Evolutionary conservation across 2,797 vertebrate species (phyloP), one percentile per base, ranked within the genome.

Genomic region (Acrossocheilus wenchowensis): DNA sequence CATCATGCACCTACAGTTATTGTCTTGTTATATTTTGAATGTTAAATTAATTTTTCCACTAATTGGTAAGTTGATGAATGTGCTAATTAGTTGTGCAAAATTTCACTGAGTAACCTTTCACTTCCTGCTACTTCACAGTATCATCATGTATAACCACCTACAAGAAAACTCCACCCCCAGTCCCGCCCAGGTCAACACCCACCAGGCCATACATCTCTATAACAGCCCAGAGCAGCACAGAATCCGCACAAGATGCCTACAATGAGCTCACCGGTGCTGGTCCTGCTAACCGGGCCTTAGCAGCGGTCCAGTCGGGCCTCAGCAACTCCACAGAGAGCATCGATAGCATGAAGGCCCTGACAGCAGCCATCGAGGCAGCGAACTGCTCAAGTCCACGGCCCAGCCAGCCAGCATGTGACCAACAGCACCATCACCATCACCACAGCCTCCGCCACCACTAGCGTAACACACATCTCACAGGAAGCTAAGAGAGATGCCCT

Each of bases 121-220:
- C 62, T 62, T 66, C 54, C 30, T 77, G 5, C 15, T 15, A 19
- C 64, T 84, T 83, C 89, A 68, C 91, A 99, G 98, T 99, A 92
- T 99, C 98, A 90, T 99, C 98, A 92, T 99, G 98, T 92, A 99
- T 99, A 91, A 99, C 98, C 83, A 99, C 98, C 88, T 99, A 99
- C 92, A 99, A 99, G 96, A 99, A 99, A 95, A 98, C 97, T 2
- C 98, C 98, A 0, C 98, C 98, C 88, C 98, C 98, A 8, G 97
- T 99, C 89, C 98, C 98, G 45, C 98, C 98, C 45, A 95, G 98
- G 39, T 83, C 80, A 91, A 98, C 97, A 60, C 97, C 97, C 91
- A 97, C 97, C 91, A 98, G 98, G 91, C 98, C 98, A 0, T 98
- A 98, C 93, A 99, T 99, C 94, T 99, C 98, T 90, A 99, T 99